phyloP scores from a whole-genome alignment of 2,797 vertebrate genomes.

The Botia almorhae region DNA sequence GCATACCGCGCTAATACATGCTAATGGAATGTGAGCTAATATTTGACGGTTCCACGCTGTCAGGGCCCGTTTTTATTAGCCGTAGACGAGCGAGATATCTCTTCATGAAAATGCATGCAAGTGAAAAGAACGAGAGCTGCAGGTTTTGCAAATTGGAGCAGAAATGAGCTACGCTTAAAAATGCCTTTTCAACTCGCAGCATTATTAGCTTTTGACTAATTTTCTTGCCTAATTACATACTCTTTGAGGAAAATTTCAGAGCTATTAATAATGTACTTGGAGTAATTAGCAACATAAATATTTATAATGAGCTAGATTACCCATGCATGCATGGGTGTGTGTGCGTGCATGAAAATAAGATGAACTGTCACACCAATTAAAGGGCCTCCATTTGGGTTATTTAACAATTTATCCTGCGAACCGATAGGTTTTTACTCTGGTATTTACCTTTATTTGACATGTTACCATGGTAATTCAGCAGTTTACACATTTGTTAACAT shows the following conservation, averaged over 20 bases:
- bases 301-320: constrained; percentile 72
- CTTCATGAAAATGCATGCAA: constrained; percentile 25
- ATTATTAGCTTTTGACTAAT: constrained; percentile 81
- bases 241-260: constrained; percentile 77
- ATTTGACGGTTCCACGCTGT: constrained; percentile 75
- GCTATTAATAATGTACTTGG: constrained; percentile 82
- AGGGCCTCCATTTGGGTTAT: constrained; percentile 10
- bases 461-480: background rate
- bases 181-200: constrained; percentile 75
- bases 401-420: background rate
- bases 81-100: constrained; percentile 12
- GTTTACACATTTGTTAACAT: background rate
- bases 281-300: constrained; percentile 80
- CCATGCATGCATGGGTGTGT: constrained; percentile 47
- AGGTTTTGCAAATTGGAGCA: constrained; percentile 5
- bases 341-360: background rate
- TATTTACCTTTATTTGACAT: background rate
- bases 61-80: constrained; percentile 46
- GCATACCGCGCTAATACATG: constrained; percentile 77
- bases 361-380: constrained; percentile 20
- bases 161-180: constrained; percentile 70
- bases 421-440: background rate
- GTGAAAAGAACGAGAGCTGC: constrained; percentile 11
- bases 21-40: constrained; percentile 83
- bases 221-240: constrained; percentile 78